Evolutionary conservation across 30 jellyfish, hydroid and myxozoan genomes (phyloP), one percentile per base, ranked within the genome.

Genomic region (Aurelia sp.): DNA sequence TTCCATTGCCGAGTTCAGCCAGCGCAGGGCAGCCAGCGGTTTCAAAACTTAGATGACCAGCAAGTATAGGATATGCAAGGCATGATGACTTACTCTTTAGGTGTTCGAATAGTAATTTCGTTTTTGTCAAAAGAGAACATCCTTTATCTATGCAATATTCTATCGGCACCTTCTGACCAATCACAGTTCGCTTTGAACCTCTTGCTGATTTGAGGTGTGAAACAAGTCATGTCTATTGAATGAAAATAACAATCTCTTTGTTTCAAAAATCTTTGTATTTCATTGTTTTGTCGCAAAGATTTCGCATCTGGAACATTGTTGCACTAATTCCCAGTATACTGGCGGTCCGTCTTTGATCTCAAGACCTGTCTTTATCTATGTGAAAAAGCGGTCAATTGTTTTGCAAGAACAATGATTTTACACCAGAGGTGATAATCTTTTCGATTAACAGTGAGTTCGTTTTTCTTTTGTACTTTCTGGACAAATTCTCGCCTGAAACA

Each of bases 91-190:
- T 13, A 8, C 69, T 59, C 16, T 20, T 61, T 58, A 51, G 82
- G 82, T 73, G 88, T 72, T 52, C 74, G 20, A 63, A 16, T 63
- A 84, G 72, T 16, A 73, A 60, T 66, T 27, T 27, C 0, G 67
- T 57, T 63, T 84, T 63, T 63, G 31, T 38, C 18, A 65, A 50
- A 57, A 18, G 71, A 78, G 62, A 33, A 63, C 50, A 63, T 69
- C 84, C 78, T 51, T 84, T 72, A 61, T 72, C 88, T 40, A 31
- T 20, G 64, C 86, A 84, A 84, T 84, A 84, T 86, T 27, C 88
- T 84, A 84, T 84, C 93, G 76, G 73, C 93, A 84, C 93, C 93
- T 84, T 63, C 60, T 53, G 75, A 31, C 87, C 93, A 84, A 72
- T 72, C 93, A 72, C 67, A 21, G 19, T 57, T 82, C 76, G 13